A percentile compares a stretch with the other conserved stretches of the same genome.
These are phyloP conservation scores for Metalampra italica DNA, from an alignment of 2,888 invertebrate genomes.

Conservation along the genomic window DNA sequence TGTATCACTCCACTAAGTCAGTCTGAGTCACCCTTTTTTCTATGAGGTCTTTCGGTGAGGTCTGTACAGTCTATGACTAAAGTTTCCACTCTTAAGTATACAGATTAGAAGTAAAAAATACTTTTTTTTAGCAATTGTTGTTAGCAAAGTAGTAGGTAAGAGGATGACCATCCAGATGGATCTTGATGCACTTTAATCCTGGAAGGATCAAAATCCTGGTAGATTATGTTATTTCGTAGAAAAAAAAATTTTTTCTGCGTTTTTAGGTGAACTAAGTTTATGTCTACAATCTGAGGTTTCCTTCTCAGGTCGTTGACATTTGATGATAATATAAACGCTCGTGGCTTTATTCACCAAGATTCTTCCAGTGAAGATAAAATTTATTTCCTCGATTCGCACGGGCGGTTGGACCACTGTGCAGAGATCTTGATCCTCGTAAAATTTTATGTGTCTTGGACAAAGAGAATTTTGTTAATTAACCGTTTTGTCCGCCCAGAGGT, in stretches of 20 bases:
- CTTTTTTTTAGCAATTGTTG: too few species aligned
- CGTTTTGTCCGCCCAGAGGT: conserved; percentile 46
- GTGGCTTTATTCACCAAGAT: neutral
- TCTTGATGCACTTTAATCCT: too few species aligned
- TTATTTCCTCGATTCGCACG: conserved; percentile 27
- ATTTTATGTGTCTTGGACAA: conserved; percentile 76
- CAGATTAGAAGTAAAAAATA: too few species aligned
- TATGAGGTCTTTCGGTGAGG: neutral
- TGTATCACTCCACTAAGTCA: neutral
- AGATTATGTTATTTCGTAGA: too few species aligned
- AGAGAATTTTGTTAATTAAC: conserved; percentile 77
- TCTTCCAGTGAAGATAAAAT: conserved; percentile 3
- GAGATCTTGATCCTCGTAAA: conserved; percentile 75
- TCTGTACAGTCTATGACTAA: neutral
- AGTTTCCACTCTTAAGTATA: too few species aligned
- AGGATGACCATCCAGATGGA: too few species aligned
- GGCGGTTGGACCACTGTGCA: conserved; percentile 45
- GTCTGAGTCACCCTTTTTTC: neutral
- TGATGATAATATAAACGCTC: neutral
- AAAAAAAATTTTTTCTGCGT: too few species aligned
- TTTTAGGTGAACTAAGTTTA: too few species aligned
- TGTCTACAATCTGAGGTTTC: too few species aligned
- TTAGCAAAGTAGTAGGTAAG: too few species aligned
- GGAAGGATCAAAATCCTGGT: too few species aligned
- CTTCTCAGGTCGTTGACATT: too few species aligned